These are phyloP conservation scores for Cepphus grylle DNA, from an alignment of 2,113 vertebrate species.

Conservation along the genomic window DNA sequence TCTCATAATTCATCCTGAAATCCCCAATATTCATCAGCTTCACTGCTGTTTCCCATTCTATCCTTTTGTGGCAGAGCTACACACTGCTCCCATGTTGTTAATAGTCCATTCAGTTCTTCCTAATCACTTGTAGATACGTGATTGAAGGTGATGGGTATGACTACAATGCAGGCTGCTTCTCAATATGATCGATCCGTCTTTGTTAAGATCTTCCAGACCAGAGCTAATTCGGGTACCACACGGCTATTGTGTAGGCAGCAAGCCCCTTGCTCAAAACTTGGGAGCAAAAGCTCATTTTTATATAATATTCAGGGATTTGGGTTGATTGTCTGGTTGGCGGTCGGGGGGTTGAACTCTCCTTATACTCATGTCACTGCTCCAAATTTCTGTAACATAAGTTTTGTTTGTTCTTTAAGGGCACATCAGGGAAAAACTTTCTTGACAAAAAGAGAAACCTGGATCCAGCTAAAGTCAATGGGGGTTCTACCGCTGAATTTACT, in stretches of 20 bases:
- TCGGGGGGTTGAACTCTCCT: not conserved
- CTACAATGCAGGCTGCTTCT: not conserved
- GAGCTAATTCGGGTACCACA: not conserved
- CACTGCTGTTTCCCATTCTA: not conserved
- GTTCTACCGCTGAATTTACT: not conserved
- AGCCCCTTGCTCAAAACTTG: not conserved
- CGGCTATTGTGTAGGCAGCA: not conserved
- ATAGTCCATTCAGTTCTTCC: not conserved
- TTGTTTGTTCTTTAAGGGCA: not conserved
- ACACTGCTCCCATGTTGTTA: not conserved
- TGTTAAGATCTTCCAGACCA: not conserved
- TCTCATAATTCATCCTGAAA: not conserved
- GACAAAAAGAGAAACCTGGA: not conserved
- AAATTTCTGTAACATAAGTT: not conserved
- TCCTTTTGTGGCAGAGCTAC: not conserved
- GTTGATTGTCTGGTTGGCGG: not conserved
- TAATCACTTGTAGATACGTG: not conserved
- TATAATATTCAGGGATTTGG: not conserved
- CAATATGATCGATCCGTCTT: not conserved
- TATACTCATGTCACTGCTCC: not conserved
- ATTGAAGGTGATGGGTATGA: not conserved
- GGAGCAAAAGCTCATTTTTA: not conserved
- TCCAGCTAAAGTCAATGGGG: not conserved
- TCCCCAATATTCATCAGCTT: not conserved
- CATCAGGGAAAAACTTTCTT: not conserved